Percentiles rank a stretch among this genome's conserved stretches.
These are phyloP conservation scores for Notolepis coatsorum DNA, from an alignment of 2,797 vertebrate genomes.

Conservation along the genomic window DNA sequence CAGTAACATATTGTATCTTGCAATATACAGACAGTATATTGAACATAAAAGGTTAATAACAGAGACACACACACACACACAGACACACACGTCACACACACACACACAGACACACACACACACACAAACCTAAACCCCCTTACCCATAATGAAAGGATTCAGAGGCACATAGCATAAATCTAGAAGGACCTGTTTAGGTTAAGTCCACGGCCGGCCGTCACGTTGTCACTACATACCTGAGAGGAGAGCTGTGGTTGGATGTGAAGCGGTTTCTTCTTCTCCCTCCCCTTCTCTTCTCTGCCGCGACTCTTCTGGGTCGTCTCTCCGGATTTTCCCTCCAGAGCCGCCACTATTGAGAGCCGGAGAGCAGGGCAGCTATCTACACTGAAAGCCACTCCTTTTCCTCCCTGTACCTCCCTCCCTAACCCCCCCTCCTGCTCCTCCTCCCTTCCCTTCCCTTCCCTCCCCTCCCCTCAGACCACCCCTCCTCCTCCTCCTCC, in stretches of 20 bases:
- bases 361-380: slow-evolving; percentile 70
- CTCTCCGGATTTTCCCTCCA: slow-evolving; percentile 68
- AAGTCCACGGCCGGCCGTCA: slow-evolving; percentile 34
- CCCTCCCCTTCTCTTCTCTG: slow-evolving; percentile 46
- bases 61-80: slow-evolving; percentile 1
- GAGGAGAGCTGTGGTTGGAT: slow-evolving; percentile 34
- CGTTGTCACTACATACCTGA: slow-evolving; percentile 65
- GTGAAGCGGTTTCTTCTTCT: slow-evolving; percentile 43
- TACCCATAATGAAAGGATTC: slow-evolving; percentile 56
- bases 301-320: slow-evolving; percentile 59
- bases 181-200: slow-evolving; percentile 20
- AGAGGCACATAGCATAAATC: slow-evolving; percentile 35
- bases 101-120: slow-evolving; percentile 25
- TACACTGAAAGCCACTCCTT: slow-evolving; percentile 84
- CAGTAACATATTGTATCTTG: no score
- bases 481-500: slow-evolving; percentile 81
- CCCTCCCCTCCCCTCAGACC: slow-evolving; percentile 67
- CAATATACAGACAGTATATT: background rate
- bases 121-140: slow-evolving; percentile 27
- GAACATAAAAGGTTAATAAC: background rate
- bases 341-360: slow-evolving; percentile 71
- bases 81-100: background rate
- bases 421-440: slow-evolving; percentile 67
- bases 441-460: slow-evolving; percentile 68
- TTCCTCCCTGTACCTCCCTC: no score